Percentiles rank a stretch among this genome's conserved stretches.
phyloP scores from a whole-genome alignment of 2,797 vertebrate species.

The Sebastes elongatus region DNA sequence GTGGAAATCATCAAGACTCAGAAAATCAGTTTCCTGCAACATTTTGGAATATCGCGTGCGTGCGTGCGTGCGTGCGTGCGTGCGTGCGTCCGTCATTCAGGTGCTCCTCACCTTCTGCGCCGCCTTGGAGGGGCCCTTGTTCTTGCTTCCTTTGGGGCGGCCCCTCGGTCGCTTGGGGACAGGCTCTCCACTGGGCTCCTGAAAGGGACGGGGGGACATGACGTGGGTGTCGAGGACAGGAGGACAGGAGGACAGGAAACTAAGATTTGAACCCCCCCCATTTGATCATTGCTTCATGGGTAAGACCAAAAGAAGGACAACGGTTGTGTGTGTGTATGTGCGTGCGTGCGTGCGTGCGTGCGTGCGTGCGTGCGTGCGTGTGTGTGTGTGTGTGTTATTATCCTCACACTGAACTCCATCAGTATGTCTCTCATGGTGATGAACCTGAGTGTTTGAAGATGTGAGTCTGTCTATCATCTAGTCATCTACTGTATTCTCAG shows the following conservation, averaged over 20 bases:
- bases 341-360: no score
- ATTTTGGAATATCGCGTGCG: no score
- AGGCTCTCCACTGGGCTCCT: slow-evolving; percentile 94
- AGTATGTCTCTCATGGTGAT: not conserved
- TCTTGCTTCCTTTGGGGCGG: slow-evolving; percentile 98
- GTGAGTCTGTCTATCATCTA: no score
- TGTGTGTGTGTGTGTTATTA: no score
- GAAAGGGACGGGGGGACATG: slow-evolving; percentile 71
- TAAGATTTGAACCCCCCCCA: slow-evolving; percentile 34
- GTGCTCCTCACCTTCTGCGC: slow-evolving; percentile 91
- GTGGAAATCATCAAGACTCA: no score
- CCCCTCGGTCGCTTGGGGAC: slow-evolving; percentile 96
- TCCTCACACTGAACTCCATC: not conserved
- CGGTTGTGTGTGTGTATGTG: slow-evolving; percentile 8
- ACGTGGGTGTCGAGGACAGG: slow-evolving; percentile 57
- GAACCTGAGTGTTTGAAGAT: no score
- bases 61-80: no score
- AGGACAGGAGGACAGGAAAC: slow-evolving; percentile 23
- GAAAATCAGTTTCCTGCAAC: no score
- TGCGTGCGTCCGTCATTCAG: not conserved
- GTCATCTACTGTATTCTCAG: no score
- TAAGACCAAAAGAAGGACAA: slow-evolving; percentile 59
- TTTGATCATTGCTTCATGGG: slow-evolving; percentile 78
- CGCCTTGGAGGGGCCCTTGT: slow-evolving; percentile 97
- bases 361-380: not conserved